phyloP scores from a whole-genome alignment of 2,888 invertebrate species.

The Molorchus minor region DNA sequence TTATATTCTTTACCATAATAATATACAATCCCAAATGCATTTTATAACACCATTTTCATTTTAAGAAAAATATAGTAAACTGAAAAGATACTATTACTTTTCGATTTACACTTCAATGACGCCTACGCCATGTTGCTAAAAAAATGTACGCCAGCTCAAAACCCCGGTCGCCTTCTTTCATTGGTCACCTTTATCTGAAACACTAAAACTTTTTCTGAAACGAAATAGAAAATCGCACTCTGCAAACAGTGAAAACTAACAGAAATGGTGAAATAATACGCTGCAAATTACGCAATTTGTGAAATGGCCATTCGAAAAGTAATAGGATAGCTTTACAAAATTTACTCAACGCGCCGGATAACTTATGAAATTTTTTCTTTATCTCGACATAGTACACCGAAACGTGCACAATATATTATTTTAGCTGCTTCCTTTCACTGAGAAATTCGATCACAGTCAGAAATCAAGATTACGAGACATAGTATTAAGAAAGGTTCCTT shows the following conservation, averaged over 20 bases:
- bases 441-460: too few species aligned
- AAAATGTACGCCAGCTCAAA: background rate
- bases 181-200: conserved; percentile 25
- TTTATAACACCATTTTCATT: background rate
- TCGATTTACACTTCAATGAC: background rate
- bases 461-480: too few species aligned
- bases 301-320: conserved; percentile 6
- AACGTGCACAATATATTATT: too few species aligned
- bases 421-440: too few species aligned
- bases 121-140: conserved; percentile 11
- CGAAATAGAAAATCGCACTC: conserved; percentile 17
- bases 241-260: conserved; percentile 3
- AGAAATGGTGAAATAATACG: background rate
- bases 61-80: background rate
- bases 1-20: background rate
- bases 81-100: conserved; percentile 10
- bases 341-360: too few species aligned
- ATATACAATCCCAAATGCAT: background rate
- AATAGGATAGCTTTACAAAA: too few species aligned
- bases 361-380: too few species aligned
- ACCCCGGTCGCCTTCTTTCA: conserved; percentile 16
- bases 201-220: conserved; percentile 20
- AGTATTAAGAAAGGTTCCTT: too few species aligned
- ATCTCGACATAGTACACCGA: too few species aligned
- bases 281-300: background rate